A percentile compares a stretch with the other conserved stretches of the same genome.
phyloP scores from a whole-genome alignment of 2,888 invertebrate species.

The Drosophila paucipuncta region DNA sequence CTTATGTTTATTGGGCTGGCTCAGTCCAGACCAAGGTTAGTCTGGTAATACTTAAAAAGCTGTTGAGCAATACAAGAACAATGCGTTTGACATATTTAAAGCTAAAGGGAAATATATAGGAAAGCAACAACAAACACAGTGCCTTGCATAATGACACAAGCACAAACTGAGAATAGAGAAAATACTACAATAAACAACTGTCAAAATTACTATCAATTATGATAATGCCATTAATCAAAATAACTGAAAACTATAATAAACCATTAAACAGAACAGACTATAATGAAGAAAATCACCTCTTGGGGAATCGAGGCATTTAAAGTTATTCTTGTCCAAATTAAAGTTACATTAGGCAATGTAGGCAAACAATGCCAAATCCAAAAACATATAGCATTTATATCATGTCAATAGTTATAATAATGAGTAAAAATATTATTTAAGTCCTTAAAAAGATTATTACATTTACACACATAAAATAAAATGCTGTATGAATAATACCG shows the following conservation, averaged over 20 bases:
- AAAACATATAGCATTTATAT: not conserved
- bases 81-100: slow-evolving; percentile 17
- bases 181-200: slow-evolving; percentile 34
- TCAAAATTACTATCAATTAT: slow-evolving; percentile 67
- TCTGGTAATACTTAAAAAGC: slow-evolving; percentile 9
- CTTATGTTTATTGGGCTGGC: slow-evolving; percentile 23
- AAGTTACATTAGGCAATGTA: not conserved
- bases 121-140: slow-evolving; percentile 6
- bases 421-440: not conserved
- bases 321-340: not conserved
- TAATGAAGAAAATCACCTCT: slow-evolving; percentile 5
- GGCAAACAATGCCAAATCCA: not conserved
- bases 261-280: slow-evolving; percentile 14
- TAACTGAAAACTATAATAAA: slow-evolving; percentile 39
- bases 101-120: not conserved
- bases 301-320: not conserved
- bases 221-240: slow-evolving; percentile 73
- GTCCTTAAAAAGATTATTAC: not conserved
- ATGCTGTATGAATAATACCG: not conserved
- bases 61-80: slow-evolving; percentile 30
- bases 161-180: slow-evolving; percentile 17
- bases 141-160: slow-evolving; percentile 45
- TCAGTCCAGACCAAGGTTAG: slow-evolving; percentile 41
- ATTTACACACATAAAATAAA: not conserved
- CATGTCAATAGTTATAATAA: not conserved